Evolutionary conservation across 30 jellyfish, hydroid and myxozoan species (phyloP).

Genomic region (Aurelia aurita): DNA sequence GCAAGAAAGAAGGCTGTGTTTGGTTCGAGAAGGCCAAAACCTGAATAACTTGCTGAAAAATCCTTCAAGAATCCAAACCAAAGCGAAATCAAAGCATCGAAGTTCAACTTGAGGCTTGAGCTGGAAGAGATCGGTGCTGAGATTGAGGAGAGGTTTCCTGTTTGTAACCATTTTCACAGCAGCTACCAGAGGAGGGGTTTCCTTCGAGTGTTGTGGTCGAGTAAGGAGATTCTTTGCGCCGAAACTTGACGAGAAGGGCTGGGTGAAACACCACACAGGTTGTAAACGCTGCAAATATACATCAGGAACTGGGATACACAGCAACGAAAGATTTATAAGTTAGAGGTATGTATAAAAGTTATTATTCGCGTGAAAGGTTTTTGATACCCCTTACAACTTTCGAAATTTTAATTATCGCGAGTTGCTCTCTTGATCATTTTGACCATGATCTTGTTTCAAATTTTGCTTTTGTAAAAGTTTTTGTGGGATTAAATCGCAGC

Average conservation of each 20-base stretch:
- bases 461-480: no score
- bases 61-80: no score
- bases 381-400: not conserved
- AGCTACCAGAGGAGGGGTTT: slow-evolving; percentile 76
- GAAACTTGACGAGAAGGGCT: not conserved
- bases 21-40: not conserved
- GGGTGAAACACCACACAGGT: slow-evolving; percentile 1
- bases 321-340: no score
- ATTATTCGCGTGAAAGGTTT: not conserved
- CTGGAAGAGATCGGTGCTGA: not conserved
- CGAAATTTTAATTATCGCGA: not conserved
- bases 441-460: no score
- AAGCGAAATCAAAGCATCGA: no score
- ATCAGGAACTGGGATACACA: no score
- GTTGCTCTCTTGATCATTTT: no score
- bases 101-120: no score
- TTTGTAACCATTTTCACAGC: slow-evolving; percentile 21
- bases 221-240: not conserved
- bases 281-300: no score
- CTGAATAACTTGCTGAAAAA: no score
- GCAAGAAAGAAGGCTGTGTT: not conserved
- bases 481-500: no score
- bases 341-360: no score
- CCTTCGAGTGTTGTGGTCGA: slow-evolving; percentile 50
- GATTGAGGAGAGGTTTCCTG: slow-evolving; percentile 31